A percentile compares a stretch with the other conserved stretches of the same genome.
Conservation (phyloP, 2,113 vertebrate species). For the Pseudopodoces humilis region DNA sequence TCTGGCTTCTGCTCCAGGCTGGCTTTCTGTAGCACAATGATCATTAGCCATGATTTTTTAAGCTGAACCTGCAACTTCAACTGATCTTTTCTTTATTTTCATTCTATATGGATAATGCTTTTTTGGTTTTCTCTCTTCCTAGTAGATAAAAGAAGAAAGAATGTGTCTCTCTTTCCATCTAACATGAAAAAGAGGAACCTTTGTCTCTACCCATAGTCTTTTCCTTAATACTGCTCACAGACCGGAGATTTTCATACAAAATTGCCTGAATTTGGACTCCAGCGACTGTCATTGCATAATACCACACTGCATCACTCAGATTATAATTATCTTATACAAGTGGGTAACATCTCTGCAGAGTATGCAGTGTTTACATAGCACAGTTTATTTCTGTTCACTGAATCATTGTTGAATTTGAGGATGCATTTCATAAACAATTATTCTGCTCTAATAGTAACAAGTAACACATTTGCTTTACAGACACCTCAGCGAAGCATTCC, state of each 20-base stretch:
- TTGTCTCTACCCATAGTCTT: not conserved
- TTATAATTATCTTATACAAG: not conserved
- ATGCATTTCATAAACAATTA: constrained; percentile 48
- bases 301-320: not conserved
- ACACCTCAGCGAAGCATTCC: not conserved
- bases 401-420: constrained; percentile 27
- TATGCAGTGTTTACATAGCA: constrained; percentile 12
- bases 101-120: not conserved
- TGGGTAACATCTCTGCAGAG: not conserved
- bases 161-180: not conserved
- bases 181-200: not conserved
- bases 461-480: constrained; percentile 52
- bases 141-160: not conserved
- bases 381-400: constrained; percentile 3
- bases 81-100: not conserved
- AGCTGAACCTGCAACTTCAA: not conserved
- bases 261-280: not conserved
- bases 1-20: not conserved
- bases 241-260: not conserved
- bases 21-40: not conserved
- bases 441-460: constrained; percentile 61
- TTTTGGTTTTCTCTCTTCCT: not conserved
- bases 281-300: not conserved
- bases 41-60: not conserved
- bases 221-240: not conserved